Evolutionary conservation across 2,797 vertebrate species (phyloP).

Genomic region (Sebastes steindachneri): DNA sequence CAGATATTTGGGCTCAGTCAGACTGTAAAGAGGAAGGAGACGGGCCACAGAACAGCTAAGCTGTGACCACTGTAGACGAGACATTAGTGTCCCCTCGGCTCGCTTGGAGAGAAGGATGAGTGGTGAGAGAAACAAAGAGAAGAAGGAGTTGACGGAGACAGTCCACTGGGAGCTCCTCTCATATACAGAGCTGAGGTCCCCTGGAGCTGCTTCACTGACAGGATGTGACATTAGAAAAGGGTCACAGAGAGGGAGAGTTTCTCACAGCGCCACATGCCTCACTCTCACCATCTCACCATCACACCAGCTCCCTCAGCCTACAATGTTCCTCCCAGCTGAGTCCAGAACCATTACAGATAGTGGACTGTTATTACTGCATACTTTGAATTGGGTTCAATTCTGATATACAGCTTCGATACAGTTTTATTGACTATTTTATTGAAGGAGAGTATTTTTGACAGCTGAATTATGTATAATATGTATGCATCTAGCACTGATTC

Average conservation of each 20-base stretch:
- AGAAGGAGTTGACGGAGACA: constrained; percentile 21
- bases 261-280: constrained; percentile 53
- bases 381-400: background rate
- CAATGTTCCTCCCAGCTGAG: background rate
- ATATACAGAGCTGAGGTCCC: constrained; percentile 36
- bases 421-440: no score
- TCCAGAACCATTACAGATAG: background rate
- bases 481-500: constrained; percentile 4
- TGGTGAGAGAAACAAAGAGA: background rate
- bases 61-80: constrained; percentile 9
- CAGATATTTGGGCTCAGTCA: background rate
- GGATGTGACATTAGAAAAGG: constrained; percentile 71
- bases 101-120: constrained; percentile 6
- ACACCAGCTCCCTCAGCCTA: background rate
- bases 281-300: constrained; percentile 12
- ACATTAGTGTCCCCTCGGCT: constrained; percentile 15
- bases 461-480: constrained; percentile 10
- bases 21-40: background rate
- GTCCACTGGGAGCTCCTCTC: constrained; percentile 53
- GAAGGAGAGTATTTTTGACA: background rate
- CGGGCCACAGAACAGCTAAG: background rate
- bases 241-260: constrained; percentile 59
- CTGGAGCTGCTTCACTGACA: constrained; percentile 59
- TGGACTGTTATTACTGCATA: background rate
- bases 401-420: background rate